Evolutionary conservation across 2,888 invertebrate species (phyloP).

Genomic region (Chirona hameri): DNA sequence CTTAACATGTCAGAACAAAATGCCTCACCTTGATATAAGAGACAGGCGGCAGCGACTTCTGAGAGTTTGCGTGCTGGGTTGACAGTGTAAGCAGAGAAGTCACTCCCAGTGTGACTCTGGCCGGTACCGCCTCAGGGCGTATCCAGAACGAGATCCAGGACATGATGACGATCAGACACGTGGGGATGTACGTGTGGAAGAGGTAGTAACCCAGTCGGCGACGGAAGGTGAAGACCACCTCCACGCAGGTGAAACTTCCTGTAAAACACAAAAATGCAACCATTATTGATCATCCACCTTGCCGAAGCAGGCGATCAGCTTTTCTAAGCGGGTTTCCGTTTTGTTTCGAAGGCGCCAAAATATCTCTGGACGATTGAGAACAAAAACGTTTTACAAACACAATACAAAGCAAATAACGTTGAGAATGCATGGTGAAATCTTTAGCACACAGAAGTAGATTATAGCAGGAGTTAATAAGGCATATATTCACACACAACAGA

Average conservation of each 20-base stretch:
- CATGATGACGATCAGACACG: slow-evolving; percentile 94
- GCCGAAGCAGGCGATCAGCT: no score
- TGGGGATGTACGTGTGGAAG: slow-evolving; percentile 91
- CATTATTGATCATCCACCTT: no score
- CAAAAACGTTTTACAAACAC: no score
- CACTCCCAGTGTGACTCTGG: slow-evolving; percentile 50
- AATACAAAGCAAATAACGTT: no score
- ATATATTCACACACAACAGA: no score
- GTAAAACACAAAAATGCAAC: slow-evolving; percentile 41
- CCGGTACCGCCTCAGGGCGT: slow-evolving; percentile 48
- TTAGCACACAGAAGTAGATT: no score
- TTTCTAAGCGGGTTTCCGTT: no score
- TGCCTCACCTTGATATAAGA: slow-evolving; percentile 50
- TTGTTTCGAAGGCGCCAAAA: no score
- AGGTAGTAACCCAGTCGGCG: slow-evolving; percentile 85
- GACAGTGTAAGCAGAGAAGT: slow-evolving; percentile 47
- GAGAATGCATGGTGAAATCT: no score
- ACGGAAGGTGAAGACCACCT: slow-evolving; percentile 84
- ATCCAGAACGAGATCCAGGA: slow-evolving; percentile 56
- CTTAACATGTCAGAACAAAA: no score
- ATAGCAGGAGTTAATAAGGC: no score
- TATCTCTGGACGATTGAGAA: no score
- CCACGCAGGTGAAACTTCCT: slow-evolving; percentile 89
- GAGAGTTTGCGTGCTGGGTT: slow-evolving; percentile 47
- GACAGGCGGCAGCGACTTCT: slow-evolving; percentile 49